Evolutionary conservation across 2,113 vertebrate species (phyloP).

Genomic region (Hymenochirus boettgeri): DNA sequence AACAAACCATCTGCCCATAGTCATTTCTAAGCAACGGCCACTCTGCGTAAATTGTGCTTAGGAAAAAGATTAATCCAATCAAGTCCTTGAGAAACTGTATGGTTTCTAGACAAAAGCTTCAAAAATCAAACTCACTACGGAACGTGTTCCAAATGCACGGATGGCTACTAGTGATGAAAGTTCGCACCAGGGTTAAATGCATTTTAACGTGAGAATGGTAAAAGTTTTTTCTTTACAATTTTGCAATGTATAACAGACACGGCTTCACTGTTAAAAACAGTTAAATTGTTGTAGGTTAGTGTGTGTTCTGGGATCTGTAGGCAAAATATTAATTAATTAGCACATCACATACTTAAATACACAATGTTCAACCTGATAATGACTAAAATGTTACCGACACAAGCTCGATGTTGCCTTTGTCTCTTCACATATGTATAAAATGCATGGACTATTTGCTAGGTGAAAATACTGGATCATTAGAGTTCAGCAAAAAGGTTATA

Average conservation of each 20-base stretch:
- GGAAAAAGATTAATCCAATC: conserved; percentile 12
- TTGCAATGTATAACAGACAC: no score
- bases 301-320: conserved; percentile 27
- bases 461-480: conserved; percentile 17
- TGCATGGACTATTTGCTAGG: not conserved
- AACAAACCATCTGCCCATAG: conserved; percentile 37
- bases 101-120: no score
- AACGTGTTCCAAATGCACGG: no score
- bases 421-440: conserved; percentile 23
- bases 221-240: no score
- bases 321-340: conserved; percentile 42
- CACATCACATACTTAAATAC: conserved; percentile 40
- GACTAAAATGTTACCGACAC: conserved; percentile 21
- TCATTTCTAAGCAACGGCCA: conserved; percentile 16
- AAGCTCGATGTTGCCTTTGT: conserved; percentile 18
- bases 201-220: no score
- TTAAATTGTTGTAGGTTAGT: no score
- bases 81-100: no score
- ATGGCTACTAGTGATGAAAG: no score
- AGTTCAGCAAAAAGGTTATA: conserved; percentile 11
- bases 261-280: no score
- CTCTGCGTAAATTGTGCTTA: conserved; percentile 18
- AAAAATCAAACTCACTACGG: no score
- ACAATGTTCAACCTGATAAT: conserved; percentile 37
- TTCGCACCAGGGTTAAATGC: no score